phyloP scores from a whole-genome alignment of 2,797 vertebrate genomes.

The Borostomias antarcticus region DNA sequence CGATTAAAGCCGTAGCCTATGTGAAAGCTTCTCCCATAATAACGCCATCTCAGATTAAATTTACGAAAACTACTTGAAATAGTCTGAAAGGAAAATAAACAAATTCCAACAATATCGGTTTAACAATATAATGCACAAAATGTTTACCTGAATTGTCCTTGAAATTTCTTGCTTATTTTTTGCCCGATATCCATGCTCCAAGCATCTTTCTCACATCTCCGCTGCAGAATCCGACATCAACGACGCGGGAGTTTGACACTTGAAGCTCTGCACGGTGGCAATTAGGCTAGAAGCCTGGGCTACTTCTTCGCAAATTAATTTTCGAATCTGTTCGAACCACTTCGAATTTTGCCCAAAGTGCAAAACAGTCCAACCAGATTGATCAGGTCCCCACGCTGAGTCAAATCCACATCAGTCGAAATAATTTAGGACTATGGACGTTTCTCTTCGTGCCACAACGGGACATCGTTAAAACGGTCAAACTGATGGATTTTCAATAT shows the following conservation, averaged over 20 bases:
- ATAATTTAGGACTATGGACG: neutral
- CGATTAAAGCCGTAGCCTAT: too few relatives aligned
- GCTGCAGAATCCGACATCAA: conserved; percentile 31
- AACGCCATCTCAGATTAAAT: too few relatives aligned
- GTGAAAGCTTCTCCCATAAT: too few relatives aligned
- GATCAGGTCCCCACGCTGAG: neutral
- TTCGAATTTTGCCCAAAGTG: neutral
- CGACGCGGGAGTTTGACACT: neutral
- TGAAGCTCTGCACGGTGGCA: too few relatives aligned
- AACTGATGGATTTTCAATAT: neutral
- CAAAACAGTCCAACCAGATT: neutral
- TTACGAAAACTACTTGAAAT: too few relatives aligned
- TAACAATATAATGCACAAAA: neutral
- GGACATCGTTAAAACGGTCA: neutral
- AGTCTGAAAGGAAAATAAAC: neutral
- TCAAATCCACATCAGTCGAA: conserved; percentile 4
- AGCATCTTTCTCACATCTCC: conserved; percentile 50
- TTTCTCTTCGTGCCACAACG: neutral
- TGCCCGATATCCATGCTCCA: conserved; percentile 67
- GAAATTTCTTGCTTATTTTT: conserved; percentile 44
- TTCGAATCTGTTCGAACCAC: neutral
- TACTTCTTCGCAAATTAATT: neutral
- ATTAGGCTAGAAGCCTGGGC: too few relatives aligned
- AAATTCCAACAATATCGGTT: neutral
- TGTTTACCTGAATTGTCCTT: conserved; percentile 54